Conservation (phyloP, 1,140 invertebrate species). For the Prorops nasuta region DNA sequence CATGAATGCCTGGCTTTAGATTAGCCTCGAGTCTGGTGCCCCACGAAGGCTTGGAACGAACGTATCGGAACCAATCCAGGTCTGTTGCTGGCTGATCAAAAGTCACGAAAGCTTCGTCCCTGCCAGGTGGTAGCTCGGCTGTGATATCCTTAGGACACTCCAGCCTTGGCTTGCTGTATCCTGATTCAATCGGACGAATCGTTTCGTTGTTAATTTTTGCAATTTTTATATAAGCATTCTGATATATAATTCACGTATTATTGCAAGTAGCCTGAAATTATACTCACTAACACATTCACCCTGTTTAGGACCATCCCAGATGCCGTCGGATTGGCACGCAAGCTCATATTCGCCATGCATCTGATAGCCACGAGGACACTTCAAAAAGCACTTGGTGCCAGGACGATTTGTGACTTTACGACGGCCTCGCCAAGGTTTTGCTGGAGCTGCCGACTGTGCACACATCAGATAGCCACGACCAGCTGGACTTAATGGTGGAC, state of each 20-base stretch:
- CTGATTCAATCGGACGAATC: constrained; percentile 25
- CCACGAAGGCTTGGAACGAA: constrained; percentile 52
- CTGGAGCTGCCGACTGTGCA: constrained; percentile 30
- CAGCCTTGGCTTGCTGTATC: constrained; percentile 49
- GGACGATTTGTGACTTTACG: constrained; percentile 42
- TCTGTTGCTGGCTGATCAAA: constrained; percentile 54
- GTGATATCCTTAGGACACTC: constrained; percentile 51
- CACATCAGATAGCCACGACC: constrained; percentile 50
- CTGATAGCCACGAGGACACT: constrained; percentile 51
- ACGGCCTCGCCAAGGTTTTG: constrained; percentile 34
- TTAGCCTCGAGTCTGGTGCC: constrained; percentile 51
- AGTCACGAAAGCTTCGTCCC: constrained; percentile 50
- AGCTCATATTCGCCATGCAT: constrained; percentile 52
- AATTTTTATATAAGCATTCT: background rate
- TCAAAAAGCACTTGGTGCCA: constrained; percentile 51
- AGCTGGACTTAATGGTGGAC: constrained; percentile 44
- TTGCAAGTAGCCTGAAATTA: background rate
- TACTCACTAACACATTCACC: constrained; percentile 54
- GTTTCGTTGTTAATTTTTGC: background rate
- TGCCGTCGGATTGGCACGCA: constrained; percentile 46
- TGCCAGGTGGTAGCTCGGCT: constrained; percentile 44
- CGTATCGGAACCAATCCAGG: constrained; percentile 56
- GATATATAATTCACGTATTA: background rate
- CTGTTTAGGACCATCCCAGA: constrained; percentile 50
- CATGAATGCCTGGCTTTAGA: constrained; percentile 46